A percentile compares a stretch with the other conserved stretches of the same genome.
These are phyloP conservation scores for Ibycter americanus DNA, from an alignment of 2,797 vertebrate species.

Conservation along the genomic window DNA sequence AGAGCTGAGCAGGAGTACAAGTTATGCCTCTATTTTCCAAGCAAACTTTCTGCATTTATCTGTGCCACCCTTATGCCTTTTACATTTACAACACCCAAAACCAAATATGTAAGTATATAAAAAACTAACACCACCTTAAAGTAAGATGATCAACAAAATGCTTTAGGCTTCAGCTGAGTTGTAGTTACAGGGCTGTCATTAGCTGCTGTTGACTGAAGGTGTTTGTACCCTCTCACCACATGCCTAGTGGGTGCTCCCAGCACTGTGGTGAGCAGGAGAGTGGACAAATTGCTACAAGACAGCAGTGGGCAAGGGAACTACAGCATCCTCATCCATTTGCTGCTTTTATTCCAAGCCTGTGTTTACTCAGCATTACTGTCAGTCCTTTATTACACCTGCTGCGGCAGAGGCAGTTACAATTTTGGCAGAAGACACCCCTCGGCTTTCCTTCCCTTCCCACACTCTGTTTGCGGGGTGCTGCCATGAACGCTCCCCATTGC, in stretches of 20 bases:
- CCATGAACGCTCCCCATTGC: background rate
- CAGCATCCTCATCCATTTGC: background rate
- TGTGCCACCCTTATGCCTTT: background rate
- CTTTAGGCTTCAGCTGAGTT: background rate
- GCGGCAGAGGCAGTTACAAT: background rate
- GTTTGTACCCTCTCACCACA: background rate
- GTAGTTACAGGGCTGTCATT: background rate
- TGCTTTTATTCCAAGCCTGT: background rate
- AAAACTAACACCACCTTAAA: background rate
- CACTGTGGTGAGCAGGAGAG: background rate
- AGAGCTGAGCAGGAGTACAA: background rate
- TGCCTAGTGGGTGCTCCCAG: background rate
- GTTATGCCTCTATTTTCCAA: background rate
- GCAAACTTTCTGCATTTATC: background rate
- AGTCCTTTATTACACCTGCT: background rate
- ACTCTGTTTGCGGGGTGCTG: accelerated
- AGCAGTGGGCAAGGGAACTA: background rate
- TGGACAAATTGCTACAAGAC: background rate
- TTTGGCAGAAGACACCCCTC: background rate
- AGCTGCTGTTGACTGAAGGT: background rate
- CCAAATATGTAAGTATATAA: background rate
- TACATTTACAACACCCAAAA: background rate
- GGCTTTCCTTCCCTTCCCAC: background rate
- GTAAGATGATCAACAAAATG: background rate
- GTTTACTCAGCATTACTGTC: background rate